phyloP scores from a whole-genome alignment of 2,888 invertebrate genomes.

The Disparrhopalites patrizii region DNA sequence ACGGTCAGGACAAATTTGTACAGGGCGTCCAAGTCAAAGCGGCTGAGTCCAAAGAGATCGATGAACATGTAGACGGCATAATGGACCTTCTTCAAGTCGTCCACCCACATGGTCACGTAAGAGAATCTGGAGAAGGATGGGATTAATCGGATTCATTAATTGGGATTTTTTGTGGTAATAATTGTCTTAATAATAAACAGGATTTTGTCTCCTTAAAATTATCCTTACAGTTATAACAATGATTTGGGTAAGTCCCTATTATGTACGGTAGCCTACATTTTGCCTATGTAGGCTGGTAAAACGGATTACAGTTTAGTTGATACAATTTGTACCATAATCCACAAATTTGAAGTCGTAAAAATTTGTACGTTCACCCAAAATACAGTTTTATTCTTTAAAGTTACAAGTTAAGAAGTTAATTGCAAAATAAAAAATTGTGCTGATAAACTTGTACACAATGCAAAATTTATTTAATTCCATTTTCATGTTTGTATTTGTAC shows the following conservation, averaged over 20 bases:
- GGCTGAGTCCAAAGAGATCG: constrained; percentile 62
- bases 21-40: constrained; percentile 66
- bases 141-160: not conserved
- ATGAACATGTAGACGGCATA: constrained; percentile 72
- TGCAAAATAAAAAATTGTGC: no score
- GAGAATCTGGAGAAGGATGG: constrained; percentile 3
- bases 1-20: constrained; percentile 74
- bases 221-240: not conserved
- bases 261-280: not conserved
- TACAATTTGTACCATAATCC: no score
- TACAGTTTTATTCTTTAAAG: no score
- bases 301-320: no score
- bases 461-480: no score
- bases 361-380: no score
- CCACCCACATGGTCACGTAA: constrained; percentile 51
- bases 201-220: not conserved
- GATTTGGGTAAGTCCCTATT: not conserved
- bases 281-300: no score
- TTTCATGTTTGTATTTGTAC: no score
- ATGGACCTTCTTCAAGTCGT: constrained; percentile 67
- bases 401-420: no score
- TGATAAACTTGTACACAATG: no score
- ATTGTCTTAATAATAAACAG: not conserved
- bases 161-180: not conserved
- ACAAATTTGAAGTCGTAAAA: no score